phyloP scores from a whole-genome alignment of 2,888 invertebrate genomes.

The Eristalis tenax region DNA sequence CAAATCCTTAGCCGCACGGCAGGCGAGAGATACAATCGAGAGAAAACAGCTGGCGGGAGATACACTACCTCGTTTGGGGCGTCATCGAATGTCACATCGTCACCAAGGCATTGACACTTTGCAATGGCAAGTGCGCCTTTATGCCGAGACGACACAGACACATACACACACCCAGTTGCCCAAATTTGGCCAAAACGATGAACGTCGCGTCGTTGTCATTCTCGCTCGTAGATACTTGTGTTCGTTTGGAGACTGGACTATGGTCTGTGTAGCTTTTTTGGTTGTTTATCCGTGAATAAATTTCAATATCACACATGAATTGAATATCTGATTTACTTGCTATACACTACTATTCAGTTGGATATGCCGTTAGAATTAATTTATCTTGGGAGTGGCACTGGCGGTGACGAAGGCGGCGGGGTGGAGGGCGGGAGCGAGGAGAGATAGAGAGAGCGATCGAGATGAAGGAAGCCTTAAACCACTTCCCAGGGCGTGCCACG shows the following conservation, averaged over 20 bases:
- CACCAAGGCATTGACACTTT: conserved; percentile 43
- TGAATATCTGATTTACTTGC: conserved; percentile 33
- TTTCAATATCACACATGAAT: conserved; percentile 37
- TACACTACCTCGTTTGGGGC: background rate
- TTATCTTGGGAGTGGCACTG: background rate
- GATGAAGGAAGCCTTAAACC: background rate
- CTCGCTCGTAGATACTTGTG: background rate
- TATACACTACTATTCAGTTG: background rate
- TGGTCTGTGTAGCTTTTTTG: background rate
- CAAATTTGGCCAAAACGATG: conserved; percentile 8
- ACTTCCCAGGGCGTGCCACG: background rate
- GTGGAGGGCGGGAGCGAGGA: too few species aligned
- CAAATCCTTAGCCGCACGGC: background rate
- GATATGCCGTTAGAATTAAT: background rate
- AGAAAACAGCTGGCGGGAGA: background rate
- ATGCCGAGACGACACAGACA: conserved; percentile 1
- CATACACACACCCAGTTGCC: conserved; percentile 1
- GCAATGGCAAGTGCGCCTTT: conserved; percentile 16
- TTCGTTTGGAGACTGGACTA: background rate
- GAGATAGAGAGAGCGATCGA: background rate
- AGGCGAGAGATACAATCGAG: background rate
- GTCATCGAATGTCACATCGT: conserved; percentile 27
- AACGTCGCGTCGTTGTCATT: background rate
- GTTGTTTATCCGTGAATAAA: conserved; percentile 34
- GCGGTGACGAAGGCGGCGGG: too few species aligned